These are phyloP conservation scores for Copidosoma floridanum DNA, from an alignment of 1,140 invertebrate species.

Conservation along the genomic window DNA sequence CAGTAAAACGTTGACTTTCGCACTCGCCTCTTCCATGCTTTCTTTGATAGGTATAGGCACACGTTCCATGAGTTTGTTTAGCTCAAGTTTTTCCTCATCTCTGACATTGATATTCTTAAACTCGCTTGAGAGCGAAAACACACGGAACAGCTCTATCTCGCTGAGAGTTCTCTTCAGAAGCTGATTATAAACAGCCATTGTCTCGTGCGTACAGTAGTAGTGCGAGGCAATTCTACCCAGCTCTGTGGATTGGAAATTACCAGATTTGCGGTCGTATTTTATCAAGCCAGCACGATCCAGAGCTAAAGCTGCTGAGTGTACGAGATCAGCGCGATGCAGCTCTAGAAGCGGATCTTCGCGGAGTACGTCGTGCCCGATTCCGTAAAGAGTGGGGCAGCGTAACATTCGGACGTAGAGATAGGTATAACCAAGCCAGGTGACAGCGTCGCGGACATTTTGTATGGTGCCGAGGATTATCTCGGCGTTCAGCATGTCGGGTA, in stretches of 20 bases:
- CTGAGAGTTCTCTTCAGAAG: conserved; percentile 93
- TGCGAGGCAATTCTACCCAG: conserved; percentile 96
- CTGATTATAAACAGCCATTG: conserved; percentile 96
- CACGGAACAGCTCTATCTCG: conserved; percentile 98
- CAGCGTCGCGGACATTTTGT: conserved; percentile 92
- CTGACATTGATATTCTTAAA: conserved; percentile 91
- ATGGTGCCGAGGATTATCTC: conserved; percentile 96
- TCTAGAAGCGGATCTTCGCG: conserved; percentile 84
- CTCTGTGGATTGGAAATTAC: conserved; percentile 90
- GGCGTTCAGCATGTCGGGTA: conserved; percentile 97
- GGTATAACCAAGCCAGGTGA: conserved; percentile 94
- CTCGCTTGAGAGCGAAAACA: conserved; percentile 96
- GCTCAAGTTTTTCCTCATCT: conserved; percentile 97
- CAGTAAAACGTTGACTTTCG: conserved; percentile 93
- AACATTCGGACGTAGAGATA: conserved; percentile 95
- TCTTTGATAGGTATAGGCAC: conserved; percentile 99
- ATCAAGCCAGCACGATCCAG: conserved; percentile 90
- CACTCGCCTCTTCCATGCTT: conserved; percentile 96
- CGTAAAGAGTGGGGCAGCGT: conserved; percentile 83
- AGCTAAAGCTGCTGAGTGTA: conserved; percentile 93
- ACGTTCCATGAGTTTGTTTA: conserved; percentile 95
- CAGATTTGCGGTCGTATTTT: conserved; percentile 95
- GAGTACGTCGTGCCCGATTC: conserved; percentile 77
- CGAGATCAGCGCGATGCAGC: conserved; percentile 86
- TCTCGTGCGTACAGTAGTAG: conserved; percentile 97